These are phyloP conservation scores for Pogonomyrmex barbatus DNA, from an alignment of 1,140 invertebrate species.

Conservation along the genomic window DNA sequence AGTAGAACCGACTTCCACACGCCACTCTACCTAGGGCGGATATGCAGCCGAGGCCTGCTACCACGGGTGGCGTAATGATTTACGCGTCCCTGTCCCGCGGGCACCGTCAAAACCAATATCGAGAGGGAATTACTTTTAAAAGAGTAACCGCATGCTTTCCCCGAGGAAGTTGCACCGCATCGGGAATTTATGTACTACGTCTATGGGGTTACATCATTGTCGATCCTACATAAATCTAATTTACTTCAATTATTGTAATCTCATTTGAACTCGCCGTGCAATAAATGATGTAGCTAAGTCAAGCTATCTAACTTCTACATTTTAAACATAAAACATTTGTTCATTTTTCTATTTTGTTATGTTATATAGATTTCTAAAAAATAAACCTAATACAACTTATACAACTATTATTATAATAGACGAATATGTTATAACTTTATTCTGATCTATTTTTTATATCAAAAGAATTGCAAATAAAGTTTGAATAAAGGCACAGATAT, in stretches of 20 bases:
- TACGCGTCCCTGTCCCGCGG: slow-evolving; percentile 67
- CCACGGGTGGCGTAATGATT: slow-evolving; percentile 67
- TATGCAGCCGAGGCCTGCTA: slow-evolving; percentile 18
- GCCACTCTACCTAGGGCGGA: slow-evolving; percentile 36
- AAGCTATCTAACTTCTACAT: not conserved
- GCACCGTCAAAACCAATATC: slow-evolving; percentile 75
- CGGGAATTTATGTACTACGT: not conserved
- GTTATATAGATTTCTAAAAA: too few relatives aligned
- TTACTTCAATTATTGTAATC: not conserved
- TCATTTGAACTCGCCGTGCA: not conserved
- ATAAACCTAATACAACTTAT: too few relatives aligned
- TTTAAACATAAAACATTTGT: not conserved
- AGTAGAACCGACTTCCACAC: slow-evolving; percentile 49
- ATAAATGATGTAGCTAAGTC: not conserved
- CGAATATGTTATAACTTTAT: too few relatives aligned
- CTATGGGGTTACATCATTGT: not conserved
- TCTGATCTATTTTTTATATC: too few relatives aligned
- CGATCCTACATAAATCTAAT: not conserved
- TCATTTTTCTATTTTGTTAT: not conserved
- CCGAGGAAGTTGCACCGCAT: not conserved
- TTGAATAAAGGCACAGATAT: not conserved
- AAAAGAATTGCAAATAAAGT: too few relatives aligned
- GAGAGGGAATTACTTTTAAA: slow-evolving; percentile 64
- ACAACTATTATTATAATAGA: too few relatives aligned
- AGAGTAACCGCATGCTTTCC: not conserved